These are phyloP conservation scores for Amphipyra berbera DNA, from an alignment of 2,888 invertebrate genomes.

Conservation along the genomic window DNA sequence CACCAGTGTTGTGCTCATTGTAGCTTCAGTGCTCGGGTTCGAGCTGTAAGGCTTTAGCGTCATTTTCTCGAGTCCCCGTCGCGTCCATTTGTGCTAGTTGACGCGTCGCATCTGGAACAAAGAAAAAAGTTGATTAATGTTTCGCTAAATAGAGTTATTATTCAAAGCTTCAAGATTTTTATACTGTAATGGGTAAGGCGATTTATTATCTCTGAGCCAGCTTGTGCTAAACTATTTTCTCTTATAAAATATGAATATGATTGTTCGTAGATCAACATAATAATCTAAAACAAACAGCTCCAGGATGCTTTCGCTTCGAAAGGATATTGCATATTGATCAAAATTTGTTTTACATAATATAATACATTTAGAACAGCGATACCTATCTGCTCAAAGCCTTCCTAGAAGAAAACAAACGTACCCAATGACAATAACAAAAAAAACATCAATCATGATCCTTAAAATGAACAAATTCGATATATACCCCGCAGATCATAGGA, in stretches of 20 bases:
- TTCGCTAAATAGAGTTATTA: constrained; percentile 42
- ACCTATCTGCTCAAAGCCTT: too few relatives aligned
- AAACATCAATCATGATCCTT: constrained; percentile 15
- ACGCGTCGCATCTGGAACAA: constrained; percentile 62
- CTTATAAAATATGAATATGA: constrained; percentile 10
- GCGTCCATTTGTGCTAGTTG: constrained; percentile 50
- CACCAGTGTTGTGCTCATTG: constrained; percentile 53
- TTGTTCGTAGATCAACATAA: constrained; percentile 14
- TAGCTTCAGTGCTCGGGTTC: constrained; percentile 41
- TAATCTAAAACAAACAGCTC: constrained; percentile 34
- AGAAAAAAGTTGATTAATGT: constrained; percentile 39
- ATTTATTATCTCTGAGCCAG: constrained; percentile 39
- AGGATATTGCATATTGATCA: constrained; percentile 21
- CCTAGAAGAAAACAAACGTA: not conserved
- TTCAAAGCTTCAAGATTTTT: constrained; percentile 41
- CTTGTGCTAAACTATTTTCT: constrained; percentile 25
- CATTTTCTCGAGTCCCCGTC: constrained; percentile 42
- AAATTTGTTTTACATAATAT: not conserved
- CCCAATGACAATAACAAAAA: constrained; percentile 1
- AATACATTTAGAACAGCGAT: not conserved
- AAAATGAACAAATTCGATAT: constrained; percentile 39
- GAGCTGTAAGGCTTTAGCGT: constrained; percentile 40
- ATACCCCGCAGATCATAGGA: constrained; percentile 40
- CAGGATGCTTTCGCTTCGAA: constrained; percentile 3
- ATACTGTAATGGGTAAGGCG: constrained; percentile 31